These are phyloP conservation scores for Busseola fusca DNA, from an alignment of 2,888 invertebrate genomes.

Conservation along the genomic window DNA sequence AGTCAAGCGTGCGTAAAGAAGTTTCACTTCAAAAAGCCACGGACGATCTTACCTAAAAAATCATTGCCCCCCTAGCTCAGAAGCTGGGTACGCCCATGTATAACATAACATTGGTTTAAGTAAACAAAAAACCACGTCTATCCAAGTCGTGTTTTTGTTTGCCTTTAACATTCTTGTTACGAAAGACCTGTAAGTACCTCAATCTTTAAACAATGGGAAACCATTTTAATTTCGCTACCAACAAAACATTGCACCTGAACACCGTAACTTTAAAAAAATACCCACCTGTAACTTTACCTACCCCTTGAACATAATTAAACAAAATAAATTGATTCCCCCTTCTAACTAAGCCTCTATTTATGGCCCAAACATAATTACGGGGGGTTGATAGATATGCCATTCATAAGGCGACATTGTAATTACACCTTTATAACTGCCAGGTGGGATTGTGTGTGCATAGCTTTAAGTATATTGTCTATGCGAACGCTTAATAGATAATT, in stretches of 20 bases:
- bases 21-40: too few species aligned
- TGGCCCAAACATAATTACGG: slow-evolving; percentile 33
- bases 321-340: slow-evolving; percentile 53
- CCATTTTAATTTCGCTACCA: background rate
- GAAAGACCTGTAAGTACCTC: background rate
- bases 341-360: slow-evolving; percentile 26
- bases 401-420: slow-evolving; percentile 34
- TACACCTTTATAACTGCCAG: slow-evolving; percentile 24
- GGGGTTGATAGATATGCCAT: slow-evolving; percentile 43
- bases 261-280: background rate
- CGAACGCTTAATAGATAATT: slow-evolving; percentile 1
- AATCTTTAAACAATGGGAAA: background rate
- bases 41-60: too few species aligned
- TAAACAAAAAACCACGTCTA: too few species aligned
- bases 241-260: background rate
- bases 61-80: too few species aligned
- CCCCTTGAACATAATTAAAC: slow-evolving; percentile 32
- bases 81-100: too few species aligned
- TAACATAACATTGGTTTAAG: too few species aligned
- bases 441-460: slow-evolving; percentile 17
- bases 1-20: too few species aligned
- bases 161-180: too few species aligned
- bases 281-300: slow-evolving; percentile 1
- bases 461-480: slow-evolving; percentile 7
- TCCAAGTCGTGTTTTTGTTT: too few species aligned